Base-by-base conservation (phyloP, 2,888 invertebrate genomes). In the Desoria tigrina region DNA sequence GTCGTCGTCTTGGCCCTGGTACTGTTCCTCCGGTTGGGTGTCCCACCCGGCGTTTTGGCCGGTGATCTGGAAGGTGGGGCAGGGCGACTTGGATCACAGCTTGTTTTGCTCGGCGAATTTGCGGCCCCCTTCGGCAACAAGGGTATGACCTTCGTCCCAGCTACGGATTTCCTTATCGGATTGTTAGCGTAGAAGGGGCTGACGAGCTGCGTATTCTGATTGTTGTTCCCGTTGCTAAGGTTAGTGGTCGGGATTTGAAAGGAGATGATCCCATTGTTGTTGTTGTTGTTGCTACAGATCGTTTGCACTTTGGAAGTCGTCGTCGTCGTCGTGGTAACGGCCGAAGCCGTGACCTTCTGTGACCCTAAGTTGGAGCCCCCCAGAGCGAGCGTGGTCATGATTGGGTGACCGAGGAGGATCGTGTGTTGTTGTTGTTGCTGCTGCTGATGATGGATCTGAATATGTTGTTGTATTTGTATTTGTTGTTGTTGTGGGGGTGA, bases 171-270 rank as follows among this genome's bases (percentile, higher is more conserved):
- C 6, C 32, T 32, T 4, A 32, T 32, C 6, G 32, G 32, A 32
- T 32, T 32, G 32, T n/a, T n/a, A n/a, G n/a, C n/a, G n/a, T 32
- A 32, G 11, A 32, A 32, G 6, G 32, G 32, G 32, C n/a, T n/a
- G n/a, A n/a, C n/a, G n/a, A n/a, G n/a, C n/a, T n/a, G n/a, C n/a
- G n/a, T n/a, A n/a, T n/a, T n/a, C 42, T 28, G 58, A 42, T 39
- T 42, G 74, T 74, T 37, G 65, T 59, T 32, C n/a, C n/a, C n/a
- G 32, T 32, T 32, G 32, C 32, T 32, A 11, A 32, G 4, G 32
- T 32, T 32, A n/a, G n/a, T n/a, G 9, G 37, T 37, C 32, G 45
- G 42, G 39, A 56, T 14, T 51, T 55, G 56, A 23, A 50, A 39
- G 23, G 55, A 56, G 42, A 57, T 42, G n/a, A 28, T 50, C 14